phyloP scores from a whole-genome alignment of 1,140 invertebrate species.

The Asbolus verrucosus region DNA sequence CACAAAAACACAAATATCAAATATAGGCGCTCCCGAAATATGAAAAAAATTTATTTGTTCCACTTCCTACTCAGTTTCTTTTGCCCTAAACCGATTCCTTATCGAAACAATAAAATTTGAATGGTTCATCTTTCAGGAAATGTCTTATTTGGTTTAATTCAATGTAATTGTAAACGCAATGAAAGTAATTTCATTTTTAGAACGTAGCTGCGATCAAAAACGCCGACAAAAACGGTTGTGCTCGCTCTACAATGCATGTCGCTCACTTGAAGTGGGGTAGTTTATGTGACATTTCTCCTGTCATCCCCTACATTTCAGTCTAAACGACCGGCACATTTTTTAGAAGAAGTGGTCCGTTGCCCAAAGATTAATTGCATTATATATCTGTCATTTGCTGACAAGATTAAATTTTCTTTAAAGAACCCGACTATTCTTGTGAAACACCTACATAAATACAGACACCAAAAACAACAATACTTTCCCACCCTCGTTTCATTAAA shows the following conservation, averaged over 20 bases:
- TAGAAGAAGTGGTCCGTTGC: conserved; percentile 37
- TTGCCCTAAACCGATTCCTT: conserved; percentile 9
- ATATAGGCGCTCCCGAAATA: conserved; percentile 17
- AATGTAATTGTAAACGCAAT: conserved; percentile 6
- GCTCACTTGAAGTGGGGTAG: conserved; percentile 41
- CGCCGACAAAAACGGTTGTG: conserved; percentile 41
- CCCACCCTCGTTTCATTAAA: conserved; percentile 2
- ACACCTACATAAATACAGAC: conserved; percentile 42
- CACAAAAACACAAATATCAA: conserved; percentile 27
- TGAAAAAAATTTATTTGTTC: conserved; percentile 31
- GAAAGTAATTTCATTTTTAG: conserved; percentile 27
- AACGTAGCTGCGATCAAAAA: conserved; percentile 33
- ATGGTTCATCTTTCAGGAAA: conserved; percentile 22
- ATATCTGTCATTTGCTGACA: conserved; percentile 44
- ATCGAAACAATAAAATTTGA: conserved; percentile 32
- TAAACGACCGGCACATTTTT: conserved; percentile 37
- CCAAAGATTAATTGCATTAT: conserved; percentile 47
- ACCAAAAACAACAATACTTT: conserved; percentile 28
- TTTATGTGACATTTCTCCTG: conserved; percentile 45
- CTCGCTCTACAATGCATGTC: conserved; percentile 39
- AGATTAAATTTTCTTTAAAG: conserved; percentile 47
- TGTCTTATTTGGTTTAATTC: conserved; percentile 29
- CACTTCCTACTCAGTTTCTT: background rate
- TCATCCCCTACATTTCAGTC: conserved; percentile 41
- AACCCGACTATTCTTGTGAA: conserved; percentile 40